Evolutionary conservation across 2,113 vertebrate genomes (phyloP).

Genomic region (Anser cygnoides): DNA sequence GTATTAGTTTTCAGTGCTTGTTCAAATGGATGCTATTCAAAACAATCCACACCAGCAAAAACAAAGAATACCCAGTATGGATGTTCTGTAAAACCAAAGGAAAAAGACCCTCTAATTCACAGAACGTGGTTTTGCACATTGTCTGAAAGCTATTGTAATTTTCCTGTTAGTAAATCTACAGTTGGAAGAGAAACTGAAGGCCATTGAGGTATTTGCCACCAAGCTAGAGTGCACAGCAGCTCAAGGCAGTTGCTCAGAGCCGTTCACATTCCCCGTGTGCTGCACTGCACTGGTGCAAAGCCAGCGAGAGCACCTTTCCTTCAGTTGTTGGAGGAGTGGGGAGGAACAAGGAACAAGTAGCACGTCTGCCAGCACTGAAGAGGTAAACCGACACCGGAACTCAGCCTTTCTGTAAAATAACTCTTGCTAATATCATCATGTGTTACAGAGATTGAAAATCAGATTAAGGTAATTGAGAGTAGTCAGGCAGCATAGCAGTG

Average conservation of each 20-base stretch:
- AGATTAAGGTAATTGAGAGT: not conserved
- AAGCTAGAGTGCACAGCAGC: not conserved
- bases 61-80: not conserved
- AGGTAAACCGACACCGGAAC: not conserved
- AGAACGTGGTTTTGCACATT: not conserved
- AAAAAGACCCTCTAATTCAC: not conserved
- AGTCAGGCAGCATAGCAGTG: accelerated
- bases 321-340: not conserved
- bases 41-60: not conserved
- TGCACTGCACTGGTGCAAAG: not conserved
- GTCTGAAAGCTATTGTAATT: not conserved
- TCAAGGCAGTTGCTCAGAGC: not conserved
- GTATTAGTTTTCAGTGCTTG: not conserved
- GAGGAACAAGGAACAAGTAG: not conserved
- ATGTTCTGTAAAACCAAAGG: not conserved
- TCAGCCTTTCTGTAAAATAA: not conserved
- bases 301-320: not conserved
- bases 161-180: not conserved
- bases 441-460: not conserved
- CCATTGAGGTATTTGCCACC: not conserved
- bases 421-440: not conserved
- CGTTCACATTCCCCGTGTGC: accelerated
- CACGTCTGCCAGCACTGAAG: not conserved
- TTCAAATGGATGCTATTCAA: not conserved
- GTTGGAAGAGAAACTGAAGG: not conserved